Evolutionary conservation across 1,140 invertebrate genomes (phyloP).

Genomic region (Parasteatoda tepidariorum): DNA sequence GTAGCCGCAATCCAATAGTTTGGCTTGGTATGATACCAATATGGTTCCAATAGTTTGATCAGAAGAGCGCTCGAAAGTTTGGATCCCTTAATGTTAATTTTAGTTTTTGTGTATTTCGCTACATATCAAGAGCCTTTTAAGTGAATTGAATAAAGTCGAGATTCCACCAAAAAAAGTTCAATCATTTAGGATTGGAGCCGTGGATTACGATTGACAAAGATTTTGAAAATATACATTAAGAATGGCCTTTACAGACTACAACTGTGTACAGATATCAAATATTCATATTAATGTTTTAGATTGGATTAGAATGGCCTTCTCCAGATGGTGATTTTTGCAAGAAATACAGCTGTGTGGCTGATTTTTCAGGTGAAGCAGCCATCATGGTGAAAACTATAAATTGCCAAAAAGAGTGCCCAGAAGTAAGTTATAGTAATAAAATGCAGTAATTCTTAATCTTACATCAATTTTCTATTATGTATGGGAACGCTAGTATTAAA

Average conservation of each 20-base stretch:
- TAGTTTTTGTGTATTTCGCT: too few relatives aligned
- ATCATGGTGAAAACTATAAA: slow-evolving; percentile 69
- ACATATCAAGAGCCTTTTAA: too few relatives aligned
- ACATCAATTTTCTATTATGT: not conserved
- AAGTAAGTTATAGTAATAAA: slow-evolving; percentile 49
- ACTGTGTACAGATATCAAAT: too few relatives aligned
- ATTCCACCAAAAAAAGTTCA: not conserved
- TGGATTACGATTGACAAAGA: not conserved
- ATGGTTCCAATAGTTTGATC: too few relatives aligned
- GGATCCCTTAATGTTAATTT: too few relatives aligned
- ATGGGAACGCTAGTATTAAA: not conserved
- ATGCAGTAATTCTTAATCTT: not conserved
- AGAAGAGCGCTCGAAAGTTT: too few relatives aligned
- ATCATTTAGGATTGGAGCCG: not conserved
- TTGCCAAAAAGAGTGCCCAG: slow-evolving; percentile 41
- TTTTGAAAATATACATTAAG: not conserved
- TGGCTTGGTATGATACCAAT: too few relatives aligned
- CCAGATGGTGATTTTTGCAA: slow-evolving; percentile 50
- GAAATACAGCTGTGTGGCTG: slow-evolving; percentile 17
- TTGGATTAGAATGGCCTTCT: slow-evolving; percentile 51
- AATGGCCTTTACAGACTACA: too few relatives aligned
- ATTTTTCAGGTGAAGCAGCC: slow-evolving; percentile 16
- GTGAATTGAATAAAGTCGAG: too few relatives aligned
- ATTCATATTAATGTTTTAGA: not conserved
- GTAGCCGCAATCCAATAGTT: too few relatives aligned